Evolutionary conservation across 1,140 invertebrate genomes (phyloP).

Genomic region (Zaprionus ghesquierei): DNA sequence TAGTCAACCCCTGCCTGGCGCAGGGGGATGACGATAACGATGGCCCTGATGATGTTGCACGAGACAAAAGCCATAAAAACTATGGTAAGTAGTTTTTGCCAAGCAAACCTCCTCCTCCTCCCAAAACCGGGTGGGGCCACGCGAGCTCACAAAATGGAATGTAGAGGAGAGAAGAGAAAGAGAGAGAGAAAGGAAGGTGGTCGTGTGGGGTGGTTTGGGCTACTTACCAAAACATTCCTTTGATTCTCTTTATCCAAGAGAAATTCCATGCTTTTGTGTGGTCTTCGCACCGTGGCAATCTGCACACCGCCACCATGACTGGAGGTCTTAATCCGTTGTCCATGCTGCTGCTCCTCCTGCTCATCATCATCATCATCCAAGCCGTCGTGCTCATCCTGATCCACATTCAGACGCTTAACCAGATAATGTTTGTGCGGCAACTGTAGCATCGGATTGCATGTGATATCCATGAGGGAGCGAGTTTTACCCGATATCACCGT

Average conservation of each 20-base stretch:
- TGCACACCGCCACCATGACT: slow-evolving; percentile 40
- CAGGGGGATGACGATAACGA: slow-evolving; percentile 11
- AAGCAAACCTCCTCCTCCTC: neutral
- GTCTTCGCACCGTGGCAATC: slow-evolving; percentile 83
- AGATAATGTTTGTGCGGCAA: slow-evolving; percentile 58
- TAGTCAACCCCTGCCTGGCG: neutral
- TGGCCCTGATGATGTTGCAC: slow-evolving; percentile 34
- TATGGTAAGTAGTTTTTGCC: slow-evolving; percentile 45
- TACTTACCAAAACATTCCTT: slow-evolving; percentile 88
- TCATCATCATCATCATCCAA: slow-evolving; percentile 27
- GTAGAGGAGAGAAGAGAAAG: neutral
- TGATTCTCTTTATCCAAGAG: slow-evolving; percentile 94
- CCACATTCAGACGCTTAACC: slow-evolving; percentile 63
- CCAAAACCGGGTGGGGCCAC: neutral
- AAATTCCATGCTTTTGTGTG: slow-evolving; percentile 96
- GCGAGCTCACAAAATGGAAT: neutral
- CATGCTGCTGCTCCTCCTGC: neutral
- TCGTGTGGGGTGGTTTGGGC: neutral
- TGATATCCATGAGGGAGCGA: slow-evolving; percentile 90
- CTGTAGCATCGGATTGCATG: slow-evolving; percentile 83
- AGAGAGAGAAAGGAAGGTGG: neutral
- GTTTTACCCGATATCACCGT: slow-evolving; percentile 86
- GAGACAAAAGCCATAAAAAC: slow-evolving; percentile 63
- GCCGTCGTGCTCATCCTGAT: slow-evolving; percentile 29
- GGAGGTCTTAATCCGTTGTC: slow-evolving; percentile 41